Percentiles rank a stretch among this genome's conserved stretches.
Evolutionary conservation across 2,797 vertebrate genomes (phyloP).

Genomic region (Coregonus suidteri): DNA sequence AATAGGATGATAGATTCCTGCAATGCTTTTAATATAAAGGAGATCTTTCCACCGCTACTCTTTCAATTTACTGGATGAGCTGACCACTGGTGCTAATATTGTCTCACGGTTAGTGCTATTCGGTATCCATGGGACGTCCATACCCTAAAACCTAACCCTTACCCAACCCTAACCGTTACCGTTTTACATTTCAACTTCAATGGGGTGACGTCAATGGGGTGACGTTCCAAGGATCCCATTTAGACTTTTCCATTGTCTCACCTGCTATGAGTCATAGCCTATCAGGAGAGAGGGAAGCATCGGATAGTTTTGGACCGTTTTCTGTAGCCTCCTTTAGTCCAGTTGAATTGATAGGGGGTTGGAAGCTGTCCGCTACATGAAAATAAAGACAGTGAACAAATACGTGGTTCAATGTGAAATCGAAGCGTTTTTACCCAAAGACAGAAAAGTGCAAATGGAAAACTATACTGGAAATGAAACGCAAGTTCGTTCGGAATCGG

Average conservation of each 20-base stretch:
- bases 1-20: too few species aligned
- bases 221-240: too few species aligned
- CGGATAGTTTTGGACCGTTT: background rate
- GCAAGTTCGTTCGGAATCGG: constrained; percentile 59
- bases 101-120: background rate
- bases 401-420: background rate
- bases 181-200: too few species aligned
- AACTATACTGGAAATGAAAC: constrained; percentile 59
- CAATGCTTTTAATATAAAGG: too few species aligned
- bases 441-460: constrained; percentile 50
- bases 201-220: too few species aligned
- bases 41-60: too few species aligned
- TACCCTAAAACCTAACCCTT: too few species aligned
- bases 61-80: background rate
- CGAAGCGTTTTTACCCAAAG: background rate
- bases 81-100: background rate
- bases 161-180: too few species aligned
- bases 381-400: background rate
- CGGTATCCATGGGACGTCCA: background rate
- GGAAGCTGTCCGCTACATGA: background rate
- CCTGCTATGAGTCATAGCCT: constrained; percentile 7
- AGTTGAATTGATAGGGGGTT: background rate
- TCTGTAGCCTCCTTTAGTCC: background rate
- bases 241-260: background rate
- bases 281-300: constrained; percentile 3